These are phyloP conservation scores for Cygnus olor DNA, from an alignment of 2,797 vertebrate species.

Conservation along the genomic window DNA sequence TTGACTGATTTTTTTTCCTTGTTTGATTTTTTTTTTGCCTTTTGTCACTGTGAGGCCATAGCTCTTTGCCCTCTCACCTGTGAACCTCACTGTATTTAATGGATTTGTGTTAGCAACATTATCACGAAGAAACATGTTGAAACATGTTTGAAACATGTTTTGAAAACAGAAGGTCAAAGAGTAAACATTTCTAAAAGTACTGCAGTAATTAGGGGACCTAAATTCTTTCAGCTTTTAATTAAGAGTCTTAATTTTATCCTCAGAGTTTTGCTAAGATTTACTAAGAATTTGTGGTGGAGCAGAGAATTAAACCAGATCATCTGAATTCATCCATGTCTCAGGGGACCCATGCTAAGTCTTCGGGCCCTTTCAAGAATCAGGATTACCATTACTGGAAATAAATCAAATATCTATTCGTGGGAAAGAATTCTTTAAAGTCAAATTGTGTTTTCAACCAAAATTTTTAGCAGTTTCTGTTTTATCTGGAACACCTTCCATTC, in stretches of 20 bases:
- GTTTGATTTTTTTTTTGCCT: not conserved
- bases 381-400: not conserved
- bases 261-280: constrained; percentile 30
- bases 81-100: not conserved
- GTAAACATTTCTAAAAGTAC: constrained; percentile 33
- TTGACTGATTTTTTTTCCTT: too few relatives aligned
- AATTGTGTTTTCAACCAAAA: not conserved
- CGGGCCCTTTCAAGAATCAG: not conserved
- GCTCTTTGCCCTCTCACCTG: not conserved
- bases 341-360: not conserved
- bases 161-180: constrained; percentile 48
- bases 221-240: constrained; percentile 44
- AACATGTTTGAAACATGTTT: not conserved
- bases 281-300: not conserved
- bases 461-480: not conserved
- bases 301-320: not conserved
- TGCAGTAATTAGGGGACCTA: not conserved
- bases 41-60: not conserved
- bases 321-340: not conserved
- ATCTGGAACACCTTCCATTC: not conserved
- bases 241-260: constrained; percentile 45
- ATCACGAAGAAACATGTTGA: not conserved
- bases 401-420: not conserved
- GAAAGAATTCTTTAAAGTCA: not conserved
- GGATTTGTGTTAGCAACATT: not conserved